Base-by-base conservation (phyloP, 2,888 invertebrate genomes). In the Oscheius sp. region DNA sequence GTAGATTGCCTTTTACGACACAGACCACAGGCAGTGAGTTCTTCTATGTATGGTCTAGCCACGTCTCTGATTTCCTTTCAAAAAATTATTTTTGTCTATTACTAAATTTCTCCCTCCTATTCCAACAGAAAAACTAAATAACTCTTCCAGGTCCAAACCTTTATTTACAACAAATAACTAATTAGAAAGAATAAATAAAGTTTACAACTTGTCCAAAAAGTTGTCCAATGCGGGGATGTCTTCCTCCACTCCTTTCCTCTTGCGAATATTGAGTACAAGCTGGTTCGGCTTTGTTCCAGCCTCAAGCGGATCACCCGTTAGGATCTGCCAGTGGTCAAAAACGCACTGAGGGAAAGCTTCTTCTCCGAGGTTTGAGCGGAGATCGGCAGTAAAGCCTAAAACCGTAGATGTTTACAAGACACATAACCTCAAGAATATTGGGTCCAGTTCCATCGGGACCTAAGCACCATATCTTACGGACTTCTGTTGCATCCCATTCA, bases 281-380 rank as follows among this genome's bases (percentile, higher is more conserved):
- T 82, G 85, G 71, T 85, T 88, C 50, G 91, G 90, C 83, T 90
- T 91, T 79, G 89, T 88, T 70, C 84, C 80, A 9, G 88, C 84
- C 60, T 98, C 97, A 90, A 93, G 91, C 83, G 97, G 96, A 91
- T 99, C 96, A 85, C 98, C 98, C 48, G 42, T 47, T 48, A 63
- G 63, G 32, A 58, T 33, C 33, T 58, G 58, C 53, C 53, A 53
- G 53, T 99, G 99, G 91, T 99, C 98, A 91, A 99, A 99, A 90
- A 99, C 98, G 91, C 97, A 98, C 97, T 99, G 99, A 89, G 99
- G 99, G 94, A 99, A 98, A 86, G 99, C 99, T 91, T 99, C 97
- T 57, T 99, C 99, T 84, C 97, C 97, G 78, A 99, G 99, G 92
- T 96, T 95, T 87, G 92, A 92, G 89, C 99, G 94, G 87, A 99